These are phyloP conservation scores for Lasioglossum villosulum DNA, from an alignment of 2,888 invertebrate genomes.

Conservation along the genomic window DNA sequence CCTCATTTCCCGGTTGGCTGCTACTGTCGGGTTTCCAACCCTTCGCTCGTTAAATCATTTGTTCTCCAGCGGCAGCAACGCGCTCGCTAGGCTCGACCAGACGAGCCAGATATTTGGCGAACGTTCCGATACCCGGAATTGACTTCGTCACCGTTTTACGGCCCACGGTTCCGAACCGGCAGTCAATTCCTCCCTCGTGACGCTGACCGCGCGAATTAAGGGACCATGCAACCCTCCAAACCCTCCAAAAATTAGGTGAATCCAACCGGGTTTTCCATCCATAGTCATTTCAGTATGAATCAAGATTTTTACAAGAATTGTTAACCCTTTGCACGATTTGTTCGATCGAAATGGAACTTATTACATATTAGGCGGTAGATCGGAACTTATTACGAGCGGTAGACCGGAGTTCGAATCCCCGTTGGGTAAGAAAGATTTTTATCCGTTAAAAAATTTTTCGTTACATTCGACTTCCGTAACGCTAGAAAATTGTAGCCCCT, in stretches of 20 bases:
- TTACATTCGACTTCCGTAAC: too few relatives aligned
- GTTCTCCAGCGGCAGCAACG: conserved; percentile 72
- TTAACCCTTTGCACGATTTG: background rate
- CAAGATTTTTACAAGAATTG: background rate
- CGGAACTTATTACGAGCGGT: too few relatives aligned
- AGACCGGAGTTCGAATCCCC: too few relatives aligned
- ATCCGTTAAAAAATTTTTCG: too few relatives aligned
- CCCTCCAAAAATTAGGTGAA: background rate
- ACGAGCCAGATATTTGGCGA: conserved; percentile 31
- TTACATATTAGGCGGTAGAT: too few relatives aligned
- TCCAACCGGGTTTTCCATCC: background rate
- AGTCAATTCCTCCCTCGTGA: conserved; percentile 15
- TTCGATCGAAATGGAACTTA: background rate
- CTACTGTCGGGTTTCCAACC: conserved; percentile 76
- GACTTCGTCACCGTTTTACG: conserved; percentile 17
- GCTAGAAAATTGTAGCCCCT: too few relatives aligned
- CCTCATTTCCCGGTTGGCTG: conserved; percentile 77
- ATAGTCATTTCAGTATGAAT: background rate
- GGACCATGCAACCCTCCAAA: background rate
- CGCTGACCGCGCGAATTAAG: conserved; percentile 28
- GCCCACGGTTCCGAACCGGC: background rate
- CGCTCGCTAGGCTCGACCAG: conserved; percentile 49
- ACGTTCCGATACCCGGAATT: conserved; percentile 28
- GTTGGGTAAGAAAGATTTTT: too few relatives aligned
- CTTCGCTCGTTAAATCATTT: conserved; percentile 80